phyloP scores from a whole-genome alignment of 2,797 vertebrate species.

The Lacerta bilineata region DNA sequence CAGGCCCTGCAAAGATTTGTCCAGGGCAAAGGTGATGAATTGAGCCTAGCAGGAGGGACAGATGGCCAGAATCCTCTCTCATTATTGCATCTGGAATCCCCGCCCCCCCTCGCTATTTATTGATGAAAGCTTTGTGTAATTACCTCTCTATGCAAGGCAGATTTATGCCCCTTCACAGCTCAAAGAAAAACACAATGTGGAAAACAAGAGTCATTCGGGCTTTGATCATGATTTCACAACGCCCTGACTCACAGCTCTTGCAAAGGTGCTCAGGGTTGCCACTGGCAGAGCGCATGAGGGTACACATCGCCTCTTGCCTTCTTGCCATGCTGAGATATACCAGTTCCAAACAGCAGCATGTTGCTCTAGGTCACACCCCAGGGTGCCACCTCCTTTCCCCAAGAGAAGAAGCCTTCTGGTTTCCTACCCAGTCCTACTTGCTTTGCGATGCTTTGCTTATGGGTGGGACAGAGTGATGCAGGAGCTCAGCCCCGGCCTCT shows the following conservation, averaged over 20 bases:
- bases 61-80: conserved; percentile 75
- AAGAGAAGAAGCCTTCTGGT: not conserved
- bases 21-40: conserved; percentile 83
- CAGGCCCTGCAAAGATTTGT: conserved; percentile 77
- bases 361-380: not conserved
- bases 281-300: not conserved
- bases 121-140: conserved; percentile 70
- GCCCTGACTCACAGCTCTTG: not conserved
- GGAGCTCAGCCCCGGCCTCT: not conserved
- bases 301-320: not conserved
- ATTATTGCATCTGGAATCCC: conserved; percentile 56
- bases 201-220: not conserved
- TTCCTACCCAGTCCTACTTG: not conserved
- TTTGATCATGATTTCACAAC: conserved; percentile 26
- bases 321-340: not conserved
- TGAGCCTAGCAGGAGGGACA: conserved; percentile 78
- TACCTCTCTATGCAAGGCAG: conserved; percentile 4
- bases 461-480: not conserved
- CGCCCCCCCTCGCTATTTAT: conserved; percentile 71
- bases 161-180: conserved; percentile 52
- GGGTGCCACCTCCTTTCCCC: not conserved
- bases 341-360: not conserved
- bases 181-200: conserved; percentile 31
- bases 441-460: not conserved
- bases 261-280: not conserved